Conservation (phyloP, 1,140 invertebrate species). For the Bombus vancouverensis region DNA sequence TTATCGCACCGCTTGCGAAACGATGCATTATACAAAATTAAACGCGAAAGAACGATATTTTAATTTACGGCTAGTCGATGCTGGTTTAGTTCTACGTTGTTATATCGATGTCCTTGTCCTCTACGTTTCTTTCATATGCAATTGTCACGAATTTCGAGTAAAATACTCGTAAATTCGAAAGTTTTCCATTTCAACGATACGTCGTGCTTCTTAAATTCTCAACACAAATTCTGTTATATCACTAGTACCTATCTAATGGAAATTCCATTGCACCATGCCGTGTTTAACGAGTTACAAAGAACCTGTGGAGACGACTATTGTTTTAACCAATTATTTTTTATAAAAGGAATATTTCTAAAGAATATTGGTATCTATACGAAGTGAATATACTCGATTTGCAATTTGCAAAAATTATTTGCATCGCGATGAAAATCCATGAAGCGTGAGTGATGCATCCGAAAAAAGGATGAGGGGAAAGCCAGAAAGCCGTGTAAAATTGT, state of each 20-base stretch:
- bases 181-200: too few species aligned
- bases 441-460: not conserved
- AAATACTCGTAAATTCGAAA: too few species aligned
- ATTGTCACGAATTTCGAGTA: not conserved
- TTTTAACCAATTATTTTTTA: not conserved
- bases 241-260: not conserved
- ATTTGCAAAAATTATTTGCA: constrained; percentile 7
- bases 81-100: not conserved
- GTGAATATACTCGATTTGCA: not conserved
- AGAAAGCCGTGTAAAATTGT: constrained; percentile 63
- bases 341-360: not conserved
- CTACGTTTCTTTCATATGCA: too few species aligned
- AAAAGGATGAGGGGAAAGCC: constrained; percentile 5
- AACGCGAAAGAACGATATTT: not conserved
- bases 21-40: not conserved
- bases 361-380: not conserved
- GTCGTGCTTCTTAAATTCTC: not conserved
- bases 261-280: too few species aligned
- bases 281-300: not conserved
- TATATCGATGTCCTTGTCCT: not conserved
- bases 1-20: not conserved
- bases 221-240: not conserved
- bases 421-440: constrained; percentile 9
- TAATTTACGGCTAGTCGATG: not conserved
- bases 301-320: too few species aligned